Evolutionary conservation across 2,113 vertebrate genomes (phyloP).

Genomic region (Notothenia coriiceps): DNA sequence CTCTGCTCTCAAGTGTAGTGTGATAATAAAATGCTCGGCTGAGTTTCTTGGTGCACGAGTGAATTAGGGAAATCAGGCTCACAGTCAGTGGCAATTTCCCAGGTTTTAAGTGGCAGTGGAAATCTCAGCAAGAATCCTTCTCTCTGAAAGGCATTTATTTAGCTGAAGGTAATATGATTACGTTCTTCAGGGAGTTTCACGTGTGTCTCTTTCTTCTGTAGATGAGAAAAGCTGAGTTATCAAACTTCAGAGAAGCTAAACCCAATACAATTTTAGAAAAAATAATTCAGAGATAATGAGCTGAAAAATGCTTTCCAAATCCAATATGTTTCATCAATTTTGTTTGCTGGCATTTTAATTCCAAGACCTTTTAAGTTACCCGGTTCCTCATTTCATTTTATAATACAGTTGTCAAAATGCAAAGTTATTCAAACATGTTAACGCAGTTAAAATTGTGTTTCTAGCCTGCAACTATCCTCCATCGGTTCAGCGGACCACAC

Average conservation of each 20-base stretch:
- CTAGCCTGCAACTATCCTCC: slow-evolving; percentile 17
- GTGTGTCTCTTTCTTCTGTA: slow-evolving; percentile 23
- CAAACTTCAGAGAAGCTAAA: slow-evolving; percentile 33
- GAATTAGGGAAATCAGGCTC: slow-evolving; percentile 77
- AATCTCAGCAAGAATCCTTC: slow-evolving; percentile 68
- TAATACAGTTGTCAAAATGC: slow-evolving; percentile 63
- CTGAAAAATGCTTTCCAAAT: slow-evolving; percentile 52
- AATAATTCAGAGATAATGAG: slow-evolving; percentile 57
- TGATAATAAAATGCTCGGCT: slow-evolving; percentile 70
- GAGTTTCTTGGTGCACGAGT: slow-evolving; percentile 65
- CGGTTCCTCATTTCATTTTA: slow-evolving; percentile 49
- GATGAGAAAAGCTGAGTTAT: slow-evolving; percentile 44
- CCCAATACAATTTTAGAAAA: slow-evolving; percentile 42
- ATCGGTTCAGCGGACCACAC: slow-evolving; percentile 28
- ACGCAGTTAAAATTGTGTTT: slow-evolving; percentile 47
- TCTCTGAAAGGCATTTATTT: slow-evolving; percentile 68
- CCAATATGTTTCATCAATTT: slow-evolving; percentile 61
- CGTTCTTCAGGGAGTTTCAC: slow-evolving; percentile 49
- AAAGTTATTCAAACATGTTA: slow-evolving; percentile 58
- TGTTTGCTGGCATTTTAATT: slow-evolving; percentile 47
- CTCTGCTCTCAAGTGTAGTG: slow-evolving; percentile 57
- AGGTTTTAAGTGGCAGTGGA: slow-evolving; percentile 73
- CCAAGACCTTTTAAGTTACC: slow-evolving; percentile 42
- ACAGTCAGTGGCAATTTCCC: slow-evolving; percentile 72
- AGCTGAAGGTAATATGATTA: slow-evolving; percentile 65